Evolutionary conservation across 2,113 vertebrate species (phyloP).

Genomic region (Leuciscus idus): DNA sequence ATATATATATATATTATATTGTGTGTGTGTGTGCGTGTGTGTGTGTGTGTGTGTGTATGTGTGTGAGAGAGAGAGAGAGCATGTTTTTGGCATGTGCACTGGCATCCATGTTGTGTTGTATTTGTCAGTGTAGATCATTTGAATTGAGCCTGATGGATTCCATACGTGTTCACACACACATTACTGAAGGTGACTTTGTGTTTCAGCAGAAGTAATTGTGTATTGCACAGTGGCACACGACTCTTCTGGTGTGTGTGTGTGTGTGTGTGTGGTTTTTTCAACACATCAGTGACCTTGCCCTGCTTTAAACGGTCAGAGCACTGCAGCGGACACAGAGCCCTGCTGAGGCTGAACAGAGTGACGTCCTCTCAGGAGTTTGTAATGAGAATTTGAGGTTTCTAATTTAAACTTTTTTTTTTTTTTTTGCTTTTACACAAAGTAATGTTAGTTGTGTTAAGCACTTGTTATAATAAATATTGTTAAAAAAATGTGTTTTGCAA

Average conservation of each 20-base stretch:
- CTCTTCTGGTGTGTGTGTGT: slow-evolving; percentile 6
- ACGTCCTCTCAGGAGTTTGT: background rate
- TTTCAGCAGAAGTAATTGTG: background rate
- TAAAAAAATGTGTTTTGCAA: no score
- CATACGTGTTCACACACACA: background rate
- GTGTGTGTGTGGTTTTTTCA: background rate
- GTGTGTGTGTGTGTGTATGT: background rate
- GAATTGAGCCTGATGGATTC: background rate
- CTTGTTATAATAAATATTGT: no score
- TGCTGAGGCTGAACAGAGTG: background rate
- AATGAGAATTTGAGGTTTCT: no score
- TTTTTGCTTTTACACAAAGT: no score
- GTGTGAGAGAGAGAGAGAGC: background rate
- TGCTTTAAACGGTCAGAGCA: slow-evolving; percentile 42
- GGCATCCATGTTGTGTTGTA: background rate
- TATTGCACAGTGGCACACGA: background rate
- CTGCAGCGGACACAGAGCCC: slow-evolving; percentile 24
- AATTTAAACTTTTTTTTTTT: no score
- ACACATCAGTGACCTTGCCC: slow-evolving; percentile 49
- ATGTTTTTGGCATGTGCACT: background rate
- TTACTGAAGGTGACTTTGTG: slow-evolving; percentile 25
- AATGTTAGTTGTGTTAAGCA: no score
- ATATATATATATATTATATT: background rate
- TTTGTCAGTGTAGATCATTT: background rate
- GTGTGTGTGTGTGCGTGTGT: background rate